Conservation (phyloP, 2,797 vertebrate species). For the Clarias fuscus region DNA sequence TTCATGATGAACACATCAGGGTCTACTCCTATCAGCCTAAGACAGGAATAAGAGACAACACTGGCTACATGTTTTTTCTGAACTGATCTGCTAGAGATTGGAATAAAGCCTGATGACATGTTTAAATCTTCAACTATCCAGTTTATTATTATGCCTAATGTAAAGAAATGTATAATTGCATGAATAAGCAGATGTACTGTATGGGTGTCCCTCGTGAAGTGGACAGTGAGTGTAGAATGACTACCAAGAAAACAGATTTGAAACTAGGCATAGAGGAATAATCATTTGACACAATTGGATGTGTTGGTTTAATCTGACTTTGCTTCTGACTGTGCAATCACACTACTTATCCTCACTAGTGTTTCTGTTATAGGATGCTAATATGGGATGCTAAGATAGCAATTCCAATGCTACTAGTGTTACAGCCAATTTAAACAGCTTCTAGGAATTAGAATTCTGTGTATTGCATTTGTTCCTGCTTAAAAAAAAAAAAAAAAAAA, state of each 20-base stretch:
- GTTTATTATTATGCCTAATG: no score
- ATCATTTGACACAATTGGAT: slow-evolving; percentile 7
- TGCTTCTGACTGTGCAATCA: neutral
- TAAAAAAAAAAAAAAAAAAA: neutral
- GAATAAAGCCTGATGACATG: neutral
- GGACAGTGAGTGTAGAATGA: neutral
- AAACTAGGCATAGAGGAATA: neutral
- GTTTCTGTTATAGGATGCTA: slow-evolving; percentile 17
- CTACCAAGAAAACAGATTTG: neutral
- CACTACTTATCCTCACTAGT: slow-evolving; percentile 1
- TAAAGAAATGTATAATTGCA: neutral
- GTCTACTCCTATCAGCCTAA: neutral
- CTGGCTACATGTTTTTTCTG: neutral
- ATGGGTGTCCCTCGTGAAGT: neutral
- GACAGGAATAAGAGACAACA: neutral
- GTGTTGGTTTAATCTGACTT: neutral
- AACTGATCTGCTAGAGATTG: neutral
- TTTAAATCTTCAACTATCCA: neutral
- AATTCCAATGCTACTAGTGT: slow-evolving; percentile 28
- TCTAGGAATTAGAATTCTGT: slow-evolving; percentile 1
- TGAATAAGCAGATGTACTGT: neutral
- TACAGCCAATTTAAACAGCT: slow-evolving; percentile 25
- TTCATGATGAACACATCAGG: neutral
- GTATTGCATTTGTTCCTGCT: slow-evolving; percentile 13
- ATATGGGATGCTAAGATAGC: neutral